A percentile compares a stretch with the other conserved stretches of the same genome.
Evolutionary conservation across 2,797 vertebrate species (phyloP).

Genomic region (Paedocypris micromegethes): DNA sequence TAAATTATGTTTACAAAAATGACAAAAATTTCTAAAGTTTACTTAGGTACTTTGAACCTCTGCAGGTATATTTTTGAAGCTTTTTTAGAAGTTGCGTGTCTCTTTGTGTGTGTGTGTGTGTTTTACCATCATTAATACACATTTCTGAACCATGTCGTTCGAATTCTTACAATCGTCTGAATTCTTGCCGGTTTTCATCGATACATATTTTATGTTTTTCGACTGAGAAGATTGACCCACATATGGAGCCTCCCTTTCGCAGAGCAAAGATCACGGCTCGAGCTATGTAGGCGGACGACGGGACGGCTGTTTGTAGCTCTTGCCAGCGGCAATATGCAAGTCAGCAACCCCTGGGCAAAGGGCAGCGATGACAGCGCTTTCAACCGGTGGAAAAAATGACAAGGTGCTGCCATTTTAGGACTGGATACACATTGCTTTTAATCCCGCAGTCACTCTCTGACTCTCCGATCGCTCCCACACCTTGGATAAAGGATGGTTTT

Average conservation of each 20-base stretch:
- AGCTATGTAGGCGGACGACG: constrained; percentile 8
- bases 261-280: constrained; percentile 27
- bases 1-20: too few relatives aligned
- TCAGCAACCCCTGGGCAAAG: constrained; percentile 48
- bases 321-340: constrained; percentile 50
- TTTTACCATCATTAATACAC: too few relatives aligned
- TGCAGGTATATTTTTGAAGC: too few relatives aligned
- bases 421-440: constrained; percentile 4
- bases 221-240: constrained; percentile 35
- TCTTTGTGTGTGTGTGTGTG: too few relatives aligned
- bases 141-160: too few relatives aligned
- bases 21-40: too few relatives aligned
- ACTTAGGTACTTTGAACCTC: too few relatives aligned
- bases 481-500: neutral
- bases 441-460: neutral
- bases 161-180: too few relatives aligned
- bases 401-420: constrained; percentile 19
- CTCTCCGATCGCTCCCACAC: neutral
- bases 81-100: too few relatives aligned
- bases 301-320: constrained; percentile 42
- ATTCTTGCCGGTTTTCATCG: too few relatives aligned
- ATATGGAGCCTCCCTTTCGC: constrained; percentile 22
- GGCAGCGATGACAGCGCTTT: constrained; percentile 24
- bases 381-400: constrained; percentile 26
- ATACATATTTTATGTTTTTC: constrained; percentile 1